Percentiles rank a stretch among this genome's conserved stretches.
phyloP scores from a whole-genome alignment of 1,140 invertebrate species.

The Drosophila ananassae region DNA sequence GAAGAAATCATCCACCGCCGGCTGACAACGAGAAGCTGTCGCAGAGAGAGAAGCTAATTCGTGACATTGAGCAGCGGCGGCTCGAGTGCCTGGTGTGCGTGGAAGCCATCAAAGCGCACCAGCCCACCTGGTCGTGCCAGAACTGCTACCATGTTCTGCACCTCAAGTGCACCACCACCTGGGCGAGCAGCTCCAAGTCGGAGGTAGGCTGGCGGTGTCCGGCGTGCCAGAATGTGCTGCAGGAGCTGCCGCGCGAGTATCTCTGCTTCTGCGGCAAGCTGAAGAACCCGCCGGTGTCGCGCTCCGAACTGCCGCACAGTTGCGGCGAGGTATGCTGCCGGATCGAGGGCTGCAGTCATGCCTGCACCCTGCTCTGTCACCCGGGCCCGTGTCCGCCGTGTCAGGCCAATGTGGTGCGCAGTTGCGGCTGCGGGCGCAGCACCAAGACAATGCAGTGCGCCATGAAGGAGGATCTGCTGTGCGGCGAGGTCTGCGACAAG shows the following conservation, averaged over 20 bases:
- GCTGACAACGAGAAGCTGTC: conserved; percentile 82
- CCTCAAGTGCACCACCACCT: conserved; percentile 94
- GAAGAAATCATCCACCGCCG: conserved; percentile 17
- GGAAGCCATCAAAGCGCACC: conserved; percentile 90
- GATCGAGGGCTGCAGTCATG: conserved; percentile 90
- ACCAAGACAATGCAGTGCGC: conserved; percentile 89
- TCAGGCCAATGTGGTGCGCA: conserved; percentile 86
- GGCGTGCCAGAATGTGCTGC: conserved; percentile 91
- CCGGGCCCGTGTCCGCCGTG: conserved; percentile 95
- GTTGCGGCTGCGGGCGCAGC: conserved; percentile 90
- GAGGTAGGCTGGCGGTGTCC: conserved; percentile 96
- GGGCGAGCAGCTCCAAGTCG: conserved; percentile 92
- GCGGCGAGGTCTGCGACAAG: conserved; percentile 90
- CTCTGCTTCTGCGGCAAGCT: conserved; percentile 93
- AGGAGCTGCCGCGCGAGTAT: conserved; percentile 89
- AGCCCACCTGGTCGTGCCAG: conserved; percentile 94
- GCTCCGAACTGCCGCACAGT: conserved; percentile 92
- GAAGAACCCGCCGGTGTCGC: conserved; percentile 89
- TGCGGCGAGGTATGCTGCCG: conserved; percentile 94
- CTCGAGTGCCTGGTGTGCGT: conserved; percentile 98
- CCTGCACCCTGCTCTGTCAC: conserved; percentile 95
- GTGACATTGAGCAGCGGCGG: conserved; percentile 90
- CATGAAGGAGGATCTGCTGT: conserved; percentile 88
- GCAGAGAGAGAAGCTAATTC: conserved; percentile 91
- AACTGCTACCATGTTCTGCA: conserved; percentile 97